Conservation (phyloP, 2,797 vertebrate genomes). For the Myotis myotis region DNA sequence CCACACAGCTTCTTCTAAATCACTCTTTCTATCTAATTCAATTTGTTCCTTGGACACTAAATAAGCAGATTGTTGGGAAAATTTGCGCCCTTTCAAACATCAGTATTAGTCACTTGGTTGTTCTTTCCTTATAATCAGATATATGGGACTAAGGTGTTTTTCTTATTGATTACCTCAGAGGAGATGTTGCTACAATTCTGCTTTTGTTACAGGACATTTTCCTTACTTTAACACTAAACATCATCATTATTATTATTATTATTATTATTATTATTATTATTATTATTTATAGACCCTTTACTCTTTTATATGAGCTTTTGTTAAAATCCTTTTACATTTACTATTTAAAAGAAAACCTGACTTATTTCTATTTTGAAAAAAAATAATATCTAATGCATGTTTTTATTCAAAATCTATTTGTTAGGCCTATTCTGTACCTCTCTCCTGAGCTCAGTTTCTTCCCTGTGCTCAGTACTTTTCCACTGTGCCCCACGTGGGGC, state of each 20-base stretch:
- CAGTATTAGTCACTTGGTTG: not conserved
- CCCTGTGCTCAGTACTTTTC: too few species aligned
- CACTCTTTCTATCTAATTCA: slow-evolving; percentile 44
- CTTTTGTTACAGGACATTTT: not conserved
- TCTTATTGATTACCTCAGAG: not conserved
- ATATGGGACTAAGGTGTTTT: not conserved
- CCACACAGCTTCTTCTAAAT: slow-evolving; percentile 46
- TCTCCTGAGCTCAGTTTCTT: too few species aligned
- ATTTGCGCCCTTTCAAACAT: slow-evolving; percentile 46
- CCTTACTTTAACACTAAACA: not conserved
- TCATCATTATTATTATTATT: not conserved
- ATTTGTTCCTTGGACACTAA: slow-evolving; percentile 45
- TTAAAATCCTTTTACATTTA: slow-evolving; percentile 19
- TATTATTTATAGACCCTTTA: not conserved
- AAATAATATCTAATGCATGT: not conserved
- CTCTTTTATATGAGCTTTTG: not conserved
- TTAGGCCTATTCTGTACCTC: too few species aligned
- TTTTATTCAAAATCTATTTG: slow-evolving; percentile 28
- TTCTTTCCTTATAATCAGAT: slow-evolving; percentile 57
- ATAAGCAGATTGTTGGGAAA: slow-evolving; percentile 32
- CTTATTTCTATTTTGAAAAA: not conserved
- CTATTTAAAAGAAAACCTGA: slow-evolving; percentile 26
- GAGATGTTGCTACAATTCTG: not conserved
- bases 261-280: not conserved
- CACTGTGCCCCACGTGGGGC: too few species aligned